Evolutionary conservation across 2,797 vertebrate genomes (phyloP).

Genomic region (Catostomus latipinnis): DNA sequence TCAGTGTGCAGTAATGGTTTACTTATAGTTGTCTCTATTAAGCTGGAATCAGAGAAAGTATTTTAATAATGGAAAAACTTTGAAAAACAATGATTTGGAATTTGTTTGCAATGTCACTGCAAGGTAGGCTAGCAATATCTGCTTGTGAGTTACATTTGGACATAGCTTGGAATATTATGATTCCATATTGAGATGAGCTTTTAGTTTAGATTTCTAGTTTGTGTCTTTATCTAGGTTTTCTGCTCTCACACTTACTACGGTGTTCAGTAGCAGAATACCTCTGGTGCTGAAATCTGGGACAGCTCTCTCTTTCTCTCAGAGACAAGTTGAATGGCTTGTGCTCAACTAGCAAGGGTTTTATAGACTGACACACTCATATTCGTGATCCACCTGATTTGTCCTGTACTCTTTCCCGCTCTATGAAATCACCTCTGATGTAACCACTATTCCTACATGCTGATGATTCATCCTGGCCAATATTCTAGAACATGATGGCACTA

Average conservation of each 20-base stretch:
- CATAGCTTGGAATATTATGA: not conserved
- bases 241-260: not conserved
- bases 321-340: not conserved
- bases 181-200: not conserved
- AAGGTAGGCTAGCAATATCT: not conserved
- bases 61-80: too few relatives aligned
- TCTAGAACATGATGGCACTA: slow-evolving; percentile 59
- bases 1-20: too few relatives aligned
- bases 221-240: not conserved
- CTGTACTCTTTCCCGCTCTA: slow-evolving; percentile 33
- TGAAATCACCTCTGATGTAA: slow-evolving; percentile 57
- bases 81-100: too few relatives aligned
- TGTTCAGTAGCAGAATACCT: not conserved
- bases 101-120: not conserved
- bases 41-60: too few relatives aligned
- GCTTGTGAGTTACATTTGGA: not conserved
- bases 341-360: slow-evolving; percentile 14
- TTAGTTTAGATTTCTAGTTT: not conserved
- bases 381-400: slow-evolving; percentile 30
- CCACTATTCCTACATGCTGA: slow-evolving; percentile 42
- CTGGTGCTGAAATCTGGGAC: slow-evolving; percentile 73
- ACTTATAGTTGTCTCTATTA: too few relatives aligned
- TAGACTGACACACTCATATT: not conserved
- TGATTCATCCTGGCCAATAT: slow-evolving; percentile 56
- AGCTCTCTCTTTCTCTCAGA: slow-evolving; percentile 41